Conservation (phyloP, 2,888 invertebrate genomes). For the Epinotia bilunana region DNA sequence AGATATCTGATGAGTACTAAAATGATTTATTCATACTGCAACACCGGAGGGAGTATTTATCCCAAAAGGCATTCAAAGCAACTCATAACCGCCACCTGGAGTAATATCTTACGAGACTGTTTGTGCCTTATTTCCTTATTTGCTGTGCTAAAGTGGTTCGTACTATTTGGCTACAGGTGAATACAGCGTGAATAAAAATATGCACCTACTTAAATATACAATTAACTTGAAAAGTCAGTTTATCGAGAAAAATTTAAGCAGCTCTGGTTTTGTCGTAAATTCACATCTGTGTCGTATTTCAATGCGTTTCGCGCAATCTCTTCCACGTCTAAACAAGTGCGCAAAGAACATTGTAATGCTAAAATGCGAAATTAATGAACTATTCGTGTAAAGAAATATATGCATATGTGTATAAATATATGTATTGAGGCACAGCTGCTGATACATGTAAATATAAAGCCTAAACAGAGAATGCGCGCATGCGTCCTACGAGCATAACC, state of each 20-base stretch:
- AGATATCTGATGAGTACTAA: not conserved
- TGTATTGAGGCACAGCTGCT: not conserved
- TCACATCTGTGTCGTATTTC: not conserved
- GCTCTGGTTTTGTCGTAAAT: not conserved
- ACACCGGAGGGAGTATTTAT: not conserved
- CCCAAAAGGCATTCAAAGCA: not conserved
- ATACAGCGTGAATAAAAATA: not conserved
- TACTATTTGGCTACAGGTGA: not conserved
- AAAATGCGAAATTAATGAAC: not conserved
- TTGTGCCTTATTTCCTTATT: not conserved
- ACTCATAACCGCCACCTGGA: not conserved
- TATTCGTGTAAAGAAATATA: too few species aligned
- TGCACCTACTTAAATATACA: not conserved
- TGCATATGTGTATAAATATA: too few species aligned
- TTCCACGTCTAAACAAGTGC: too few species aligned
- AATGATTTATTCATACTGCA: not conserved
- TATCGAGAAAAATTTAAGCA: too few species aligned
- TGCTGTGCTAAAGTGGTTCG: not conserved
- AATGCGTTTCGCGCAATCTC: not conserved
- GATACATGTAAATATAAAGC: slow-evolving; percentile 23
- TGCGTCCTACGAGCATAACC: slow-evolving; percentile 37
- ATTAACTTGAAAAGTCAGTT: not conserved
- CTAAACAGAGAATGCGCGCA: slow-evolving; percentile 32
- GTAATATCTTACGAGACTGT: not conserved
- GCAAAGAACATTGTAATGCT: not conserved